phyloP scores from a whole-genome alignment of 2,113 vertebrate genomes.

The Lophius piscatorius region DNA sequence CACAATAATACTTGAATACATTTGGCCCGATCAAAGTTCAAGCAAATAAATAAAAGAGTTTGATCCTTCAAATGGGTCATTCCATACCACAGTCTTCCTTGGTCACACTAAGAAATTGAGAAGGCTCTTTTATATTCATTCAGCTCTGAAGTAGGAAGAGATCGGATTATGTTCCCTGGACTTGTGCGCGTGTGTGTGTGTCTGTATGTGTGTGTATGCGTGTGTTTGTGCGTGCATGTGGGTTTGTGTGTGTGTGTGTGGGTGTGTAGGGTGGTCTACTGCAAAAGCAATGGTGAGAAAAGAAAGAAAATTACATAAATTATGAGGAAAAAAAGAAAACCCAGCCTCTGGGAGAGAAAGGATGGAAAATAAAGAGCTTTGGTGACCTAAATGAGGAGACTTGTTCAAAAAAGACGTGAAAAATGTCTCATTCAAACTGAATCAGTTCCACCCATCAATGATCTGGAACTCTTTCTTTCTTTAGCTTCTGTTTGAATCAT shows the following conservation, averaged over 20 bases:
- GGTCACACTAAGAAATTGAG: constrained; percentile 14
- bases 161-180: constrained; percentile 35
- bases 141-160: constrained; percentile 39
- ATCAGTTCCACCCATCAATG: constrained; percentile 19
- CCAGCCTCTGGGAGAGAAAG: background rate
- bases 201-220: too few species aligned
- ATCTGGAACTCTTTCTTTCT: background rate
- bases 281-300: constrained; percentile 3
- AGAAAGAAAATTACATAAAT: constrained; percentile 28
- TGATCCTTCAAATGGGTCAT: constrained; percentile 7
- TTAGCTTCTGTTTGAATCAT: background rate
- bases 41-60: constrained; percentile 4
- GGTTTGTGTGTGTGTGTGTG: too few species aligned
- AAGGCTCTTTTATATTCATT: constrained; percentile 36
- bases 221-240: too few species aligned
- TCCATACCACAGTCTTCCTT: constrained; percentile 4
- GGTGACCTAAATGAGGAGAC: constrained; percentile 41
- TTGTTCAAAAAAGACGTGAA: constrained; percentile 8
- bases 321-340: background rate
- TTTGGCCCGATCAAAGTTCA: constrained; percentile 3
- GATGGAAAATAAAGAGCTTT: constrained; percentile 11
- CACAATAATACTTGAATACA: constrained; percentile 3
- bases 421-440: constrained; percentile 34
- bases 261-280: background rate
- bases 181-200: too few species aligned